Base-by-base conservation (phyloP, 92 coral and sea anemone species). In the Phenganax marumi region DNA sequence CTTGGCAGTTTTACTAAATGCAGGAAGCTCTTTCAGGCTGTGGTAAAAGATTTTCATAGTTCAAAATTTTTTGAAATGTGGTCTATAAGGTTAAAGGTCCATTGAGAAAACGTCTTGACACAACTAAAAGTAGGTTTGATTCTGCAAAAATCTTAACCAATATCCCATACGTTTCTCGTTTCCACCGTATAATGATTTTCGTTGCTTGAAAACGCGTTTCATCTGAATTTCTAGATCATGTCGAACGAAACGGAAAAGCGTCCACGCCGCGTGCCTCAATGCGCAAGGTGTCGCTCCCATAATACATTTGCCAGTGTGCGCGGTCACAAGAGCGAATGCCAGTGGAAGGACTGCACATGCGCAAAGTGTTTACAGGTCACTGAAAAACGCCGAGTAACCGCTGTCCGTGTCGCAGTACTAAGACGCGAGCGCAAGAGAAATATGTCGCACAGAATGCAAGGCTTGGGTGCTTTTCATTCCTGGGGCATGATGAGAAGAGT, bases 281-380 rank as follows among this genome's bases (percentile, higher is more conserved):
- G 77, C 18, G 77, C 55, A 8, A 48, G 83, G 26, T 78, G 83
- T 33, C 83, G 83, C 10, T 61, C 73, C 11, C 83, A 78, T 58
- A 78, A 78, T 13, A 63, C 43, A 12, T 6, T 63, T 24, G 65
- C 83, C 12, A 78, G 60, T n/a, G 83, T 78, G 12, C 83, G 83
- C 26, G 83, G 83, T 17, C 83, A 78, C 54, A 78, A 78, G 73
- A 46, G 73, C 13, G 56, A 58, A 60, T 78, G 83, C 46, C 51
- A 39, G 61, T 78, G 83, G 83, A 78, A 50, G n/a, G 73, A 78
- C 50, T 78, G 83, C 83, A 78, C 83, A 62, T 78, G 83, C 83
- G 14, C 83, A 17, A 78, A 78, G 73, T 78, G 83, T 43, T 19
- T 58, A 18, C 61, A 46, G 83, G 83, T 78, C 57, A 50, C 54